Evolutionary conservation across 2,797 vertebrate genomes (phyloP).

Genomic region (Anolis apletophallus): DNA sequence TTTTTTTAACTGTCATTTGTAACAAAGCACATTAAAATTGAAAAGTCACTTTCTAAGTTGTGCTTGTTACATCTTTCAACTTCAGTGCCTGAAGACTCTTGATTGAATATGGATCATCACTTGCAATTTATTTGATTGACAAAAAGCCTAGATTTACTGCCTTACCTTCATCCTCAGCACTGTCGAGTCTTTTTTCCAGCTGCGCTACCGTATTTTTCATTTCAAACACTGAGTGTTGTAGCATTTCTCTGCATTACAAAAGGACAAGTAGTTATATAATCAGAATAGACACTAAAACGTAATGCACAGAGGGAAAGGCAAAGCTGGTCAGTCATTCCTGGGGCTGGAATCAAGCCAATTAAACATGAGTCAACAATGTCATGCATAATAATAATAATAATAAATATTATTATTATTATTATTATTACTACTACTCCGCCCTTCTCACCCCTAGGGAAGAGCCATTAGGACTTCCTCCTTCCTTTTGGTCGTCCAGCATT

Average conservation of each 20-base stretch:
- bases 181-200: constrained; percentile 82
- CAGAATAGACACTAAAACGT: background rate
- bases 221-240: constrained; percentile 84
- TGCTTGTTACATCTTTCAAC: background rate
- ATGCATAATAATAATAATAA: too few relatives aligned
- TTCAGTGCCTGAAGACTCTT: background rate
- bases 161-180: constrained; percentile 84
- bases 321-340: background rate
- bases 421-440: too few relatives aligned
- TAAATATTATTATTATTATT: too few relatives aligned
- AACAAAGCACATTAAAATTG: too few relatives aligned
- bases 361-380: too few relatives aligned
- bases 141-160: constrained; percentile 1
- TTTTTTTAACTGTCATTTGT: too few relatives aligned
- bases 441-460: too few relatives aligned
- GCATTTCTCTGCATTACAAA: constrained; percentile 79
- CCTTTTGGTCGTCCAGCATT: too few relatives aligned
- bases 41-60: too few relatives aligned
- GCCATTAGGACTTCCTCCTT: too few relatives aligned
- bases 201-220: constrained; percentile 81
- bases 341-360: too few relatives aligned
- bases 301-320: constrained; percentile 29
- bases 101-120: background rate
- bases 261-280: constrained; percentile 45
- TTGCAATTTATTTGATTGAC: constrained; percentile 12